phyloP scores from a whole-genome alignment of 1,140 invertebrate genomes.

The Leguminivora glycinivorella region DNA sequence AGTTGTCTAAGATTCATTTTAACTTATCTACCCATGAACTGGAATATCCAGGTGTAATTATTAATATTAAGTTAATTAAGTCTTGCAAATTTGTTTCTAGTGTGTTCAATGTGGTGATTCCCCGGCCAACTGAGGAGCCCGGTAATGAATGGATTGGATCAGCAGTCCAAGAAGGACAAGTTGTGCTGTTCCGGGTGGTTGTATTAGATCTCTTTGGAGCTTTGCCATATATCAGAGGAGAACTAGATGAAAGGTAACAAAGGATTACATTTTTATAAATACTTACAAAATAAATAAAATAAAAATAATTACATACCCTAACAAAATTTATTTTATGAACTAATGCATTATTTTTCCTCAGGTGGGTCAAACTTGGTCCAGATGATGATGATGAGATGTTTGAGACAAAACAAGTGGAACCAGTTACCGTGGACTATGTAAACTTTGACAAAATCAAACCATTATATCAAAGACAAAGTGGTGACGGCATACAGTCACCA shows the following conservation, averaged over 20 bases:
- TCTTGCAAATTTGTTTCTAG: slow-evolving; percentile 46
- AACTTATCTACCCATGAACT: too few relatives aligned
- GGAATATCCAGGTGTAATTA: too few relatives aligned
- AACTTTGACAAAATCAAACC: slow-evolving; percentile 70
- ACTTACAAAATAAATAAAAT: too few relatives aligned
- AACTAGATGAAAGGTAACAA: slow-evolving; percentile 74
- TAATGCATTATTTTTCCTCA: slow-evolving; percentile 39
- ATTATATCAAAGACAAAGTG: slow-evolving; percentile 44
- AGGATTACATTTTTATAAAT: not conserved
- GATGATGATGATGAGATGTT: slow-evolving; percentile 52
- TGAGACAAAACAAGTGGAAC: slow-evolving; percentile 46
- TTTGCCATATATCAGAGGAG: slow-evolving; percentile 81
- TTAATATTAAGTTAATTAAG: too few relatives aligned
- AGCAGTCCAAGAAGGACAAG: slow-evolving; percentile 78
- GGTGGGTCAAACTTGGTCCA: slow-evolving; percentile 48
- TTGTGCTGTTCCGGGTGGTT: slow-evolving; percentile 80
- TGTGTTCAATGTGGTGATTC: slow-evolving; percentile 83
- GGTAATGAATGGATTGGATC: slow-evolving; percentile 80
- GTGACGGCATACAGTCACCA: slow-evolving; percentile 43
- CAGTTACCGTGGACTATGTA: slow-evolving; percentile 57
- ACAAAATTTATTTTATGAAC: slow-evolving; percentile 3
- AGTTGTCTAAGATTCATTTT: too few relatives aligned
- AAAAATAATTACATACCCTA: slow-evolving; percentile 6
- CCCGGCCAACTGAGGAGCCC: slow-evolving; percentile 74
- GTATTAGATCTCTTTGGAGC: slow-evolving; percentile 78